Percentiles rank a stretch among this genome's conserved stretches.
These are phyloP conservation scores for Drosophila glabriapex DNA, from an alignment of 2,888 invertebrate genomes.

Conservation along the genomic window DNA sequence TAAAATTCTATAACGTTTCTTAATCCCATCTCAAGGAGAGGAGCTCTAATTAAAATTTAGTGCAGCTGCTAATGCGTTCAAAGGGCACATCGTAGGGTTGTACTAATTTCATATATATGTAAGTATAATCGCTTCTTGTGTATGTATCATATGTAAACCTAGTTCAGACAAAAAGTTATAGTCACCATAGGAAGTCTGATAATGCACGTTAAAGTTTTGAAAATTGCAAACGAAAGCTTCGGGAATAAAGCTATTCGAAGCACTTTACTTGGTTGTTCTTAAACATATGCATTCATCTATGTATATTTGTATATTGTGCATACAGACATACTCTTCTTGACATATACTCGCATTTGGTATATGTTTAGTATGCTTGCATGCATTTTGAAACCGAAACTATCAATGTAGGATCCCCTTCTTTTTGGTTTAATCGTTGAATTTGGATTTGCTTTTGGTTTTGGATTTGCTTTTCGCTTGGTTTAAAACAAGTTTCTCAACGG, in stretches of 20 bases:
- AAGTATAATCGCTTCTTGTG: constrained; percentile 16
- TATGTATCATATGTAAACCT: constrained; percentile 40
- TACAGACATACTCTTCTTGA: constrained; percentile 14
- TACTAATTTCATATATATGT: constrained; percentile 47
- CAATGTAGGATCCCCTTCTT: constrained; percentile 43
- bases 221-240: constrained; percentile 34
- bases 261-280: constrained; percentile 27
- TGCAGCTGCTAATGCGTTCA: constrained; percentile 58
- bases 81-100: constrained; percentile 65
- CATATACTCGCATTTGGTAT: constrained; percentile 15
- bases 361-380: constrained; percentile 15
- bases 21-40: constrained; percentile 43
- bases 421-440: constrained; percentile 29
- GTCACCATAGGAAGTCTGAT: constrained; percentile 62
- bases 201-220: constrained; percentile 67
- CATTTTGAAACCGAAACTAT: constrained; percentile 82
- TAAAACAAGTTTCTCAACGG: constrained; percentile 83
- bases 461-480: constrained; percentile 26
- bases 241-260: constrained; percentile 11
- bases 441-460: constrained; percentile 11
- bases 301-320: constrained; percentile 13
- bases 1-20: constrained; percentile 23
- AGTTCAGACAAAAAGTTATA: constrained; percentile 62
- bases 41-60: constrained; percentile 51
- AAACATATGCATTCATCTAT: constrained; percentile 27